Conservation (phyloP, 2,113 vertebrate species). For the Oncorhynchus nerka region DNA sequence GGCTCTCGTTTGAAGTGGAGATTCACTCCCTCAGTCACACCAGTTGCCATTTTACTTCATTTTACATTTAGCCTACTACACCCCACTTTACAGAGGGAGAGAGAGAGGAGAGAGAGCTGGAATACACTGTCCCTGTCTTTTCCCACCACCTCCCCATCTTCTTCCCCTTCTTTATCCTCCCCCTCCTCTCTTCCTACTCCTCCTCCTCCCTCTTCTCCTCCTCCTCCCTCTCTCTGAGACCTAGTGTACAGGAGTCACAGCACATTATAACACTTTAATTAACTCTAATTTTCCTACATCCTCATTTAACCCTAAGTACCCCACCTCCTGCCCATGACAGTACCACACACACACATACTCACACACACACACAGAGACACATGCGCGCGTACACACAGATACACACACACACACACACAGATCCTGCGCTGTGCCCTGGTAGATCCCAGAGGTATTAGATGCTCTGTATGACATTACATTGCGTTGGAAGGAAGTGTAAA, state of each 20-base stretch:
- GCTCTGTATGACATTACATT: conserved; percentile 56
- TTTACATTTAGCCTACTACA: too few relatives aligned
- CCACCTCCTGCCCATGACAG: conserved; percentile 21
- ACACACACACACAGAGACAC: not conserved
- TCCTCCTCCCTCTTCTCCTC: conserved; percentile 17
- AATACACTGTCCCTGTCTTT: not conserved
- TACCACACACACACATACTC: conserved; percentile 27
- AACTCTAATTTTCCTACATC: conserved; percentile 59
- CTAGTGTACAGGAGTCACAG: conserved; percentile 52
- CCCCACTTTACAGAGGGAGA: too few relatives aligned
- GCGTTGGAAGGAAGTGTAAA: conserved; percentile 42
- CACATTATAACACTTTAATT: conserved; percentile 76
- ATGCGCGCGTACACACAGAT: conserved; percentile 6
- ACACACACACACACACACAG: conserved; percentile 2
- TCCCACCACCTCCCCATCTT: conserved; percentile 3
- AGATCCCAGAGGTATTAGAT: conserved; percentile 41
- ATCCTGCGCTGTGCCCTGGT: conserved; percentile 26
- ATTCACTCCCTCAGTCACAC: too few relatives aligned
- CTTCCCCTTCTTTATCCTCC: conserved; percentile 37
- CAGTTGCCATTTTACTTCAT: too few relatives aligned
- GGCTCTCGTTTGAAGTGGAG: too few relatives aligned
- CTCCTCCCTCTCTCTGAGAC: conserved; percentile 1
- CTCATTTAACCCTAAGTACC: conserved; percentile 56
- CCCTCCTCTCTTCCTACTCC: conserved; percentile 37
- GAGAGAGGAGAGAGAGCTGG: too few relatives aligned